Evolutionary conservation across 2,888 invertebrate genomes (phyloP), one percentile per base, ranked within the genome.

Genomic region (Diachrysia chrysitis): DNA sequence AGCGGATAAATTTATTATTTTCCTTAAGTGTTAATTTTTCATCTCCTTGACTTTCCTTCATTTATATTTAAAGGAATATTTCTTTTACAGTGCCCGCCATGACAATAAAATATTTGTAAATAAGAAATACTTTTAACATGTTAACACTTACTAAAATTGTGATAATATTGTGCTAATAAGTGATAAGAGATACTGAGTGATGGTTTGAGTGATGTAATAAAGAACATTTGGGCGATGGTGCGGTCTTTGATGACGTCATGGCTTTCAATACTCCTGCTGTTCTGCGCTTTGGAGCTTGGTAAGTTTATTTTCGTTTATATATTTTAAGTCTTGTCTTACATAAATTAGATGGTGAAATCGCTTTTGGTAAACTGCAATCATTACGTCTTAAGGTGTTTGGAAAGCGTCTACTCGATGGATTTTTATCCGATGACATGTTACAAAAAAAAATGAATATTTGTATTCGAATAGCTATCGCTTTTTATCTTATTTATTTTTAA

Each of bases 171-270:
- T 86, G 82, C 78, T 87, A 82, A 82, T 76, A 79, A 82, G 81
- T 83, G 73, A 74, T 76, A 68, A 66, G 21, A 73, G 66, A 73
- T 73, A 76, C 74, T 17, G 48, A 74, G 63, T 74, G 78, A 74
- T 66, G 61, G 67, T 78, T 76, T 76, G 60, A 87, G 88, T 90
- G 78, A 89, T 89, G 87, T 82, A 81, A 85, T 80, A 78, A 79
- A 77, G 67, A 85, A 84, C 70, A 64, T 78, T 84, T 85, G 81
- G 91, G 93, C 87, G 85, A 93, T 93, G 93, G 87, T 90, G 89
- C 86, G 78, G 76, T 83, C 76, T 78, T 81, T 81, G 83, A 75
- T 81, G 76, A 83, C 80, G 84, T 74, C 85, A 86, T 92, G 91
- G 89, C 76, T 89, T 66, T 85, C 85, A 85, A 80, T 87, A 73